Evolutionary conservation across 2,888 invertebrate genomes (phyloP).

Genomic region (Mimachlamys varia): DNA sequence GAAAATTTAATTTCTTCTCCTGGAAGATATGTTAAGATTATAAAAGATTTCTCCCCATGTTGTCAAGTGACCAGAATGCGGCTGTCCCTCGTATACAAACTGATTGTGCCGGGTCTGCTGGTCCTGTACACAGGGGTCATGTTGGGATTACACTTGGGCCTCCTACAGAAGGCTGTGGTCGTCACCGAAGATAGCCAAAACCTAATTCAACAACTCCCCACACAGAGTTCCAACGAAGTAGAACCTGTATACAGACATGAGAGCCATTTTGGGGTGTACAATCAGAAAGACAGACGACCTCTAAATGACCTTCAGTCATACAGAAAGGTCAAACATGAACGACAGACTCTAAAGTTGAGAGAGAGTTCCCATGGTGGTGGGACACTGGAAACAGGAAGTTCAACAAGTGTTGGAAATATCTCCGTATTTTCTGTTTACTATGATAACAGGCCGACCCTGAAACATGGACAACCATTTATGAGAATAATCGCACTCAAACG

Average conservation of each 20-base stretch:
- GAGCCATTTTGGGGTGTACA: slow-evolving; percentile 1
- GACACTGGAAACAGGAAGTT: slow-evolving; percentile 39
- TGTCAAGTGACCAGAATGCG: background rate
- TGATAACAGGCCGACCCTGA: slow-evolving; percentile 61
- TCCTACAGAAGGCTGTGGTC: slow-evolving; percentile 21
- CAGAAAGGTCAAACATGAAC: background rate
- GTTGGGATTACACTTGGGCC: slow-evolving; percentile 44
- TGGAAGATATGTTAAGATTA: background rate
- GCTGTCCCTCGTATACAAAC: background rate
- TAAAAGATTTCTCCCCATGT: background rate
- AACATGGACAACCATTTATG: slow-evolving; percentile 51
- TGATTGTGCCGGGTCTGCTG: slow-evolving; percentile 39
- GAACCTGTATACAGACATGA: background rate
- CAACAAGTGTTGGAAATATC: slow-evolving; percentile 56
- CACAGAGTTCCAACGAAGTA: background rate
- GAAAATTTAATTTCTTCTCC: background rate
- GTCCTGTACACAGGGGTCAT: slow-evolving; percentile 40
- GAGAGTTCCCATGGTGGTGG: background rate
- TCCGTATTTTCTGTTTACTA: slow-evolving; percentile 70
- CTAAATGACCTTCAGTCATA: background rate
- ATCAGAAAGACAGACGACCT: background rate
- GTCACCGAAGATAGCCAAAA: background rate
- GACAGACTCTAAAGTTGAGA: background rate
- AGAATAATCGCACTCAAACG: slow-evolving; percentile 65
- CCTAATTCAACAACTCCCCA: background rate